A percentile compares a stretch with the other conserved stretches of the same genome.
Evolutionary conservation across 92 coral and sea anemone species (phyloP).

Genomic region (Actinernus sp.): DNA sequence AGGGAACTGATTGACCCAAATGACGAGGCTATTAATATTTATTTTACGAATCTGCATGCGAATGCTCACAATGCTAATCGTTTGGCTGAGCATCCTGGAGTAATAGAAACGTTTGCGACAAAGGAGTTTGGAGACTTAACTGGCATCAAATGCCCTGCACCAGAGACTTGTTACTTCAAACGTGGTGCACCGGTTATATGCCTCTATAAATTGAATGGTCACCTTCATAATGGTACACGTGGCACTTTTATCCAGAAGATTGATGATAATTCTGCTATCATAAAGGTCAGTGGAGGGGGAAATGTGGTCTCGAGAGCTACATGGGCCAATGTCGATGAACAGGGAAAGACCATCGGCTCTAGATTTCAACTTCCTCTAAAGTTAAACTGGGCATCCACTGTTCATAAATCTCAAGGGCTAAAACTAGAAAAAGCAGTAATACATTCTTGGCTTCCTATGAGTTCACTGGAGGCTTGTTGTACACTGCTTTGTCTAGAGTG

Average conservation of each 20-base stretch:
- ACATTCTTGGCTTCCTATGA: constrained; percentile 22
- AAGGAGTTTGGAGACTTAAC: not conserved
- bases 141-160: constrained; percentile 23
- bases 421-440: constrained; percentile 7
- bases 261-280: constrained; percentile 4
- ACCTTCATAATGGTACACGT: constrained; percentile 25
- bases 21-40: constrained; percentile 11
- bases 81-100: not conserved
- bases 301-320: not conserved
- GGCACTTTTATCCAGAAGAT: constrained; percentile 15
- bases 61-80: constrained; percentile 27
- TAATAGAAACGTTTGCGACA: not conserved
- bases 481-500: constrained; percentile 40
- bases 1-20: not conserved
- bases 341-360: constrained; percentile 13
- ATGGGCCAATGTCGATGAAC: constrained; percentile 8
- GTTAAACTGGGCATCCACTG: constrained; percentile 28
- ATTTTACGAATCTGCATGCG: constrained; percentile 19
- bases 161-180: constrained; percentile 9
- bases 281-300: constrained; percentile 11
- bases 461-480: constrained; percentile 30
- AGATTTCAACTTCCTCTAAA: constrained; percentile 10
- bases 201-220: not conserved
- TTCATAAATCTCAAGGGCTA: constrained; percentile 18
- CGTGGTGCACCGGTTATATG: constrained; percentile 16